A percentile compares a stretch with the other conserved stretches of the same genome.
These are phyloP conservation scores for Columbina picui DNA, from an alignment of 2,113 vertebrate genomes.

Conservation along the genomic window DNA sequence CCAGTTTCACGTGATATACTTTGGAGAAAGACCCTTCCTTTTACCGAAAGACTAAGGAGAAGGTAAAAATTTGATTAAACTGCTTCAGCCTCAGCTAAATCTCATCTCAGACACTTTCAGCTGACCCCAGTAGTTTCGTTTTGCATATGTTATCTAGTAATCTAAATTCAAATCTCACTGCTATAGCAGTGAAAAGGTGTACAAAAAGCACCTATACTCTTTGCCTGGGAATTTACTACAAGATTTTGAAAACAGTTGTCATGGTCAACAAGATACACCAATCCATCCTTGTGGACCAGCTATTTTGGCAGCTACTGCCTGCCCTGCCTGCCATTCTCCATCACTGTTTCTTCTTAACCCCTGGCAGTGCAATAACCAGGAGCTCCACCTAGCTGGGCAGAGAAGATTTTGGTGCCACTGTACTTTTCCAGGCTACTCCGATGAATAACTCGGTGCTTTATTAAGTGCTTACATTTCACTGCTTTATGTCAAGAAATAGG, in stretches of 20 bases:
- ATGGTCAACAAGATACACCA: neutral
- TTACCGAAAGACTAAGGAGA: neutral
- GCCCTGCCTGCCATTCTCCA: neutral
- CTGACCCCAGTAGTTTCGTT: constrained; percentile 27
- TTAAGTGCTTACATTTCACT: neutral
- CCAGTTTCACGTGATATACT: constrained; percentile 30
- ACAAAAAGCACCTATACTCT: neutral
- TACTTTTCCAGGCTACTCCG: neutral
- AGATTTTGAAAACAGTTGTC: neutral
- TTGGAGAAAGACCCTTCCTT: neutral
- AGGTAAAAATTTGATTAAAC: constrained; percentile 22
- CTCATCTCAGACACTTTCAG: neutral
- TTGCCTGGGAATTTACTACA: neutral
- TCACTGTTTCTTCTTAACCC: neutral
- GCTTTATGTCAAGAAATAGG: neutral
- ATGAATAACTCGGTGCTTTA: neutral
- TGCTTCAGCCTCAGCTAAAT: neutral
- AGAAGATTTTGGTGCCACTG: neutral
- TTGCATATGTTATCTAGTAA: neutral
- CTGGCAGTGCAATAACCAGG: neutral
- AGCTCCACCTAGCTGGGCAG: neutral
- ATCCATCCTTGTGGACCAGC: neutral
- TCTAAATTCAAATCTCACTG: constrained; percentile 4
- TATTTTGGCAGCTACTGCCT: neutral
- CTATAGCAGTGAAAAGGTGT: neutral